Evolutionary conservation across 2,113 vertebrate genomes (phyloP).

Genomic region (Mesocricetus auratus): DNA sequence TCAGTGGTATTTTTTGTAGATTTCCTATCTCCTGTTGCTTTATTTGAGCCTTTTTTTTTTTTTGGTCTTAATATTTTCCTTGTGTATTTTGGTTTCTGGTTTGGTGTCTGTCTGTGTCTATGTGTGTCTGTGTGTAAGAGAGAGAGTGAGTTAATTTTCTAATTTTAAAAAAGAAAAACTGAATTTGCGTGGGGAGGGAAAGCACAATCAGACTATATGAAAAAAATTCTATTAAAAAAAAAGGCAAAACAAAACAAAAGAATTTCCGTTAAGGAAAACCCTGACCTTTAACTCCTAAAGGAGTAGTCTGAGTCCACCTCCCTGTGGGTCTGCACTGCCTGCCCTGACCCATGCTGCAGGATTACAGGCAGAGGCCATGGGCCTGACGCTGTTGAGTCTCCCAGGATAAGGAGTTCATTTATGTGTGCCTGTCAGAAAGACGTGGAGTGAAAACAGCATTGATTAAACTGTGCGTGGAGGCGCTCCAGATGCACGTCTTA

Average conservation of each 20-base stretch:
- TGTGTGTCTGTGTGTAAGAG: background rate
- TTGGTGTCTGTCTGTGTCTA: too few relatives aligned
- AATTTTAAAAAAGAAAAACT: background rate
- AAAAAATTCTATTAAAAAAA: background rate
- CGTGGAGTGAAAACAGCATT: background rate
- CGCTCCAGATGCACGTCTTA: background rate
- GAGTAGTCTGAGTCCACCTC: accelerated
- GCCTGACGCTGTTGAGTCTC: background rate
- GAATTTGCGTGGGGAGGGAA: too few relatives aligned
- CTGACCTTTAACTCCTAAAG: background rate
- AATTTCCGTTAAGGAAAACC: background rate
- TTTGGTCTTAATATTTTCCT: background rate
- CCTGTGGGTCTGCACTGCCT: background rate
- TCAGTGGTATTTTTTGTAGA: background rate
- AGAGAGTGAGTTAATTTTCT: background rate
- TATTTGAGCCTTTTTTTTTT: background rate
- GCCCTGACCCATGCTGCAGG: background rate
- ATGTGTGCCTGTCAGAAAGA: background rate
- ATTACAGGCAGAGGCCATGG: too few relatives aligned
- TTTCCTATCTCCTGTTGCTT: background rate
- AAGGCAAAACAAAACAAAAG: background rate
- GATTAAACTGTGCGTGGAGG: background rate
- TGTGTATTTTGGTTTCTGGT: background rate
- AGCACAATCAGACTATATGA: background rate
- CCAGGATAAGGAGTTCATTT: background rate